These are phyloP conservation scores for Pseudochirops corinnae DNA, from an alignment of 2,797 vertebrate species.

Conservation along the genomic window DNA sequence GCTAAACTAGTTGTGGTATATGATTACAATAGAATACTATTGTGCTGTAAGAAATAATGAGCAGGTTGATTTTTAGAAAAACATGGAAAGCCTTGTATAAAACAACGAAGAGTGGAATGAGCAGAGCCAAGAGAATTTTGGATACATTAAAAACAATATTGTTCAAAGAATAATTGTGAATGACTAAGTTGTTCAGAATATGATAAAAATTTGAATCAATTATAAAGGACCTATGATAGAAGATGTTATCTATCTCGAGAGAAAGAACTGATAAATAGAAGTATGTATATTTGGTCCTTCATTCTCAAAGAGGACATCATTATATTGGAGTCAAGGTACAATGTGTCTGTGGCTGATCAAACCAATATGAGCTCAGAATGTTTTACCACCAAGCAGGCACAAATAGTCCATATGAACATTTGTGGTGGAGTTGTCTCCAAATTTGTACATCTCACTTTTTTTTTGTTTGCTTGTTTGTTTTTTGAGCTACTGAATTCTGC, in stretches of 20 bases:
- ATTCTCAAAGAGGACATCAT: not conserved
- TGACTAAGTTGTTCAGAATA: not conserved
- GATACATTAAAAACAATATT: not conserved
- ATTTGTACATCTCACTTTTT: not conserved
- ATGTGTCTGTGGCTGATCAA: not conserved
- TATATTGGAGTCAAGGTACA: not conserved
- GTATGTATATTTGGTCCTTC: not conserved
- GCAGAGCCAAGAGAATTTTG: not conserved
- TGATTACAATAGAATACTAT: not conserved
- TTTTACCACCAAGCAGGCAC: not conserved
- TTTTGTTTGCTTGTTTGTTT: not conserved
- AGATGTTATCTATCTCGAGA: not conserved
- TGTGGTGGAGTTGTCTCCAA: not conserved
- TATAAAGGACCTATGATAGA: not conserved
- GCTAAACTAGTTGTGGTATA: not conserved
- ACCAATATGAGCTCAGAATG: not conserved
- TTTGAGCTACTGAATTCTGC: not conserved
- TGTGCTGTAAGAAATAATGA: not conserved
- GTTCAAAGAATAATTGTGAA: not conserved
- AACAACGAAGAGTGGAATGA: not conserved
- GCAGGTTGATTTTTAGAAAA: not conserved
- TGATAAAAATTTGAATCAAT: not conserved
- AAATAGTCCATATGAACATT: not conserved
- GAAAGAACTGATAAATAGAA: too few relatives aligned
- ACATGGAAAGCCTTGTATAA: not conserved